Evolutionary conservation across 2,113 vertebrate species (phyloP).

Genomic region (rat (Rattus norvegicus)): GRCr8 NC_086020.1:113745501-113746000

Average conservation of each 20-base stretch:
- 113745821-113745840: constrained; percentile 2
- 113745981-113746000: neutral
- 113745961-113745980: constrained; percentile 19
- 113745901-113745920: neutral
- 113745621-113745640: neutral
- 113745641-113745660: neutral
- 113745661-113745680: neutral
- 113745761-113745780: neutral
- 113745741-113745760: neutral
- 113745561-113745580: neutral
- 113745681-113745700: neutral
- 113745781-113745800: neutral
- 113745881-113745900: neutral
- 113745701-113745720: constrained; percentile 30
- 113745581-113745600: neutral
- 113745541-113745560: neutral
- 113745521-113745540: neutral
- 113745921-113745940: neutral
- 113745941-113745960: neutral
- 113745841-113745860: neutral
- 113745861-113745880: neutral
- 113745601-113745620: neutral
- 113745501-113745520: neutral
- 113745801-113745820: neutral
- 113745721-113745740: neutral